A percentile compares a stretch with the other conserved stretches of the same genome.
phyloP scores from a whole-genome alignment of 2,113 vertebrate genomes.

The Xiphophorus couchianus region DNA sequence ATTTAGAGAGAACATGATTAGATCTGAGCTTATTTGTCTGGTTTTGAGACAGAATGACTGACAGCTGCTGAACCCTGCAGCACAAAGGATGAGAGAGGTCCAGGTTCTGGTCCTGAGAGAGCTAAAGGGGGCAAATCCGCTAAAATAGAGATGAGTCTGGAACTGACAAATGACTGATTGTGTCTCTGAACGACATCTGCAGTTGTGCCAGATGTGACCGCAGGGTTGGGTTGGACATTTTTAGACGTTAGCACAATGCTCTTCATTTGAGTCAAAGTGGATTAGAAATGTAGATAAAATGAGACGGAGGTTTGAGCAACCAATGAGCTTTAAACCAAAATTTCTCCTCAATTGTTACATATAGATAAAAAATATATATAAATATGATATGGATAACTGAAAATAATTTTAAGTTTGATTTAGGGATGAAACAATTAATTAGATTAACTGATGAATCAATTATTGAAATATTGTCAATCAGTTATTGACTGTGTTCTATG shows the following conservation, averaged over 20 bases:
- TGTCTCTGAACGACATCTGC: slow-evolving; percentile 68
- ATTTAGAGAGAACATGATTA: neutral
- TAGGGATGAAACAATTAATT: too few species aligned
- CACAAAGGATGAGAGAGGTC: slow-evolving; percentile 32
- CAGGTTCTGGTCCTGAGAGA: slow-evolving; percentile 37
- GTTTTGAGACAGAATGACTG: slow-evolving; percentile 2
- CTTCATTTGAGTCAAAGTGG: neutral
- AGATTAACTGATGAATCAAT: too few species aligned
- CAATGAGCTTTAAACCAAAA: neutral
- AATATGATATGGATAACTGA: too few species aligned
- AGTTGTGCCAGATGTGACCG: slow-evolving; percentile 52
- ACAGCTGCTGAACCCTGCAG: slow-evolving; percentile 30
- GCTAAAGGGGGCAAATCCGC: slow-evolving; percentile 7
- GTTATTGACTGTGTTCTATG: too few species aligned
- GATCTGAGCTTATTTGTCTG: neutral
- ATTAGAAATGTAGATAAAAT: slow-evolving; percentile 14
- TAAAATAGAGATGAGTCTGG: slow-evolving; percentile 49
- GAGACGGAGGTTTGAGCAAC: neutral
- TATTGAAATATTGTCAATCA: too few species aligned
- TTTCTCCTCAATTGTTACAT: neutral
- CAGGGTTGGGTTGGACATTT: slow-evolving; percentile 7
- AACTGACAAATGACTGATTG: slow-evolving; percentile 74
- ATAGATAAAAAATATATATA: too few species aligned
- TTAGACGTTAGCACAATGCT: slow-evolving; percentile 18
- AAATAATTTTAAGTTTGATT: too few species aligned